Evolutionary conservation across 1,140 invertebrate genomes (phyloP), one percentile per base, ranked within the genome.

Genomic region (Drosophila prosaltans): DNA sequence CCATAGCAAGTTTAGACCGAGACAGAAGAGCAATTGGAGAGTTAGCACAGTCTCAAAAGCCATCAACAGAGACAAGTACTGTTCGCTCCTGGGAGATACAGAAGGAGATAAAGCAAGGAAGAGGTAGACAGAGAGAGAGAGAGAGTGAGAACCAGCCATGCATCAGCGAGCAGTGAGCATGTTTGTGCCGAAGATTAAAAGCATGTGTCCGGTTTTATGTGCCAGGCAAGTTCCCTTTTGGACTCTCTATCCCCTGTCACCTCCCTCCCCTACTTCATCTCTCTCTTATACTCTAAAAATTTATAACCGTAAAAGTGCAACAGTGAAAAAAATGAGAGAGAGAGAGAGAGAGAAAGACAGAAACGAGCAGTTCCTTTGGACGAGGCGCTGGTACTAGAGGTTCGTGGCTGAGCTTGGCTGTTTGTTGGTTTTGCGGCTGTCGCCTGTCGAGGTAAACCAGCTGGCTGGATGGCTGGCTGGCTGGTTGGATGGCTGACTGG

Each of bases 261-360:
- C 39, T 26, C 26, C 5, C 65, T 24, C 39, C 28, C 8, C 59
- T 16, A 32, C 48, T n/a, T 21, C 9, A 11, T 39, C 36, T 32
- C 2, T 26, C 57, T 24, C 65, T 39, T 68, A 62, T 75, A 65
- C 45, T 80, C 69, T 58, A 75, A 67, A 88, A 89, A 88, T 88
- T 84, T 88, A 88, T 88, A 88, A 84, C 84, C 84, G 71, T 89
- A 89, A 90, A 90, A 89, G 78, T 89, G 84, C 84, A 89, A 90
- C 78, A 81, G 71, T 79, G 78, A 90, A 90, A 84, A 89, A 89
- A 67, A 6, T 54, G 40, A 36, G 70, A 40, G 30, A 69, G 58
- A 62, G 48, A 59, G 63, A 41, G 28, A 61, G 45, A n/a, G 3
- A 16, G 11, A 43, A 11, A 16, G 45, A 51, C 45, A 78, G 45